A percentile compares a stretch with the other conserved stretches of the same genome.
These are phyloP conservation scores for Pogonophryne albipinna DNA, from an alignment of 2,797 vertebrate species.

Conservation along the genomic window DNA sequence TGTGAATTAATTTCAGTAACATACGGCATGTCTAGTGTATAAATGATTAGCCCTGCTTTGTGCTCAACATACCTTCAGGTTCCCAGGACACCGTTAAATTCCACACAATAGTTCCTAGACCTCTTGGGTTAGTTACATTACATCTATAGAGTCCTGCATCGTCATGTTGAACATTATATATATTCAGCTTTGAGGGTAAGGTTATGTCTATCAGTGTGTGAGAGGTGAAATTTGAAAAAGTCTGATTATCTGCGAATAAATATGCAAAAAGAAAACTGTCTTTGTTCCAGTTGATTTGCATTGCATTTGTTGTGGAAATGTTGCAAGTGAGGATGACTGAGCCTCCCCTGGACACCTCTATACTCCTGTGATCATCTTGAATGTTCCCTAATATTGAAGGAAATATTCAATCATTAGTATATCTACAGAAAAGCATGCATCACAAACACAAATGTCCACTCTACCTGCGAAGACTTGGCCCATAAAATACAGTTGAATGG, in stretches of 20 bases:
- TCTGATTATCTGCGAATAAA: fast-evolving
- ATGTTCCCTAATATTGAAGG: not conserved
- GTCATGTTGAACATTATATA: constrained; percentile 35
- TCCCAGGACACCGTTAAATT: constrained; percentile 45
- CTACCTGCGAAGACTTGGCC: constrained; percentile 44
- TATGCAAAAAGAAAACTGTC: fast-evolving
- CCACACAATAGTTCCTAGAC: fast-evolving
- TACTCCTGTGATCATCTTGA: fast-evolving
- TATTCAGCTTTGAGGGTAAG: not conserved
- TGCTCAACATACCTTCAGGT: constrained; percentile 36
- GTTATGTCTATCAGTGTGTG: not conserved
- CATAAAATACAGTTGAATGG: not conserved
- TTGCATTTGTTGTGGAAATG: fast-evolving
- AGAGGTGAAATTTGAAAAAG: constrained; percentile 33
- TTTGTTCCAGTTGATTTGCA: constrained; percentile 18
- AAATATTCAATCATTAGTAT: constrained; percentile 3
- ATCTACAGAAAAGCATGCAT: not conserved
- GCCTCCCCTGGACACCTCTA: constrained; percentile 24
- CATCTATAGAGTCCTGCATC: constrained; percentile 61
- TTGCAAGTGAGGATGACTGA: constrained; percentile 38
- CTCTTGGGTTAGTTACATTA: fast-evolving
- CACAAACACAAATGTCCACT: constrained; percentile 8
- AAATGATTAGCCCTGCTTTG: not conserved
- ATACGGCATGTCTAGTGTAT: not conserved
- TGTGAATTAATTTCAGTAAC: not conserved